A percentile compares a stretch with the other conserved stretches of the same genome.
Evolutionary conservation across 2,113 vertebrate genomes (phyloP).

Genomic region (Actenoides hombroni): DNA sequence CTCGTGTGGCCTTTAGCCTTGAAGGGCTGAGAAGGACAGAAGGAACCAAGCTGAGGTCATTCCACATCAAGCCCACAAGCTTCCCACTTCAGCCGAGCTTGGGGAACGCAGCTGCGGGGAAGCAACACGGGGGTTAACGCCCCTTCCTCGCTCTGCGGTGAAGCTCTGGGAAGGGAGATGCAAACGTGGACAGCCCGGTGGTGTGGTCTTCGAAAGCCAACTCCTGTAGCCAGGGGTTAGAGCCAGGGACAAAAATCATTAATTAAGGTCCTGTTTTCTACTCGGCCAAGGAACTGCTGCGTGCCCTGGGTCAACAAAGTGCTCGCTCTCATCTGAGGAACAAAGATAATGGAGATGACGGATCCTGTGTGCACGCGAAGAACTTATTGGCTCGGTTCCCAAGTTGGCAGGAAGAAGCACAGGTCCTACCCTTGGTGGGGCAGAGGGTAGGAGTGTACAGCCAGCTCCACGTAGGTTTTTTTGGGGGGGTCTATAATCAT

Average conservation of each 20-base stretch:
- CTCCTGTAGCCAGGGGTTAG: background rate
- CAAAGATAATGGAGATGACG: background rate
- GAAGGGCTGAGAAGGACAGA: background rate
- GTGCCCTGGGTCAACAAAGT: background rate
- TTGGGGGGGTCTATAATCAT: background rate
- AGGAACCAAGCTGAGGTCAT: background rate
- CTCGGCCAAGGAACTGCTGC: background rate
- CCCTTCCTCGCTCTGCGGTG: background rate
- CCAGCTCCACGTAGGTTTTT: background rate
- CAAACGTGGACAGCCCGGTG: background rate
- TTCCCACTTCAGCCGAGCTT: background rate
- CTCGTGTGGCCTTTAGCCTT: background rate
- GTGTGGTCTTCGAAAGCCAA: background rate
- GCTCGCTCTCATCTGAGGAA: background rate
- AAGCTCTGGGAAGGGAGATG: background rate
- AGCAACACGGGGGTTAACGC: rapidly evolving
- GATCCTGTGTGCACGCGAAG: background rate
- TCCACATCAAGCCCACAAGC: background rate
- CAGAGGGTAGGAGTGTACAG: background rate
- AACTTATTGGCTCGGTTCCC: background rate
- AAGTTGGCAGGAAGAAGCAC: background rate
- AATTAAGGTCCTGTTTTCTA: background rate
- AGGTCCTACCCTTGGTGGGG: background rate
- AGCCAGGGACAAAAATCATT: background rate
- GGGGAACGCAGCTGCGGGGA: background rate